Conservation (phyloP, 2,113 vertebrate species). For the Oxyura jamaicensis region DNA sequence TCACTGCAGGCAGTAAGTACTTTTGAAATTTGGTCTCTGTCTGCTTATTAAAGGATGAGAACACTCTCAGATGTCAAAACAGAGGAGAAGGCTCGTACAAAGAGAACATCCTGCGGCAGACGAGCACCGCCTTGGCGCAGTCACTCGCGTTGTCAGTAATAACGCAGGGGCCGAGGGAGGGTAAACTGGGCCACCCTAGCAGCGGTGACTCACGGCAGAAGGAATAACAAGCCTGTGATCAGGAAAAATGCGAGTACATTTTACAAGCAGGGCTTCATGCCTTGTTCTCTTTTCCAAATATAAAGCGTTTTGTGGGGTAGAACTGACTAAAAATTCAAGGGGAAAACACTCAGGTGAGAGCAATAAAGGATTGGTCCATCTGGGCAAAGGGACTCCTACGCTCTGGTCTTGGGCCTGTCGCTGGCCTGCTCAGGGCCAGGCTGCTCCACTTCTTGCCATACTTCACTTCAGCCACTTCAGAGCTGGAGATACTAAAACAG, state of each 20-base stretch:
- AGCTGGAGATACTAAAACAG: not conserved
- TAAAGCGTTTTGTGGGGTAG: not conserved
- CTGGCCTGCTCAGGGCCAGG: not conserved
- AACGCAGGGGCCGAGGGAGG: not conserved
- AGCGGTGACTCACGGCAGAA: not conserved
- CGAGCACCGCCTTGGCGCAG: accelerated
- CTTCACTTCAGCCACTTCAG: not conserved
- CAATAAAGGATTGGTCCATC: not conserved
- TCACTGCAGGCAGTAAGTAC: not conserved
- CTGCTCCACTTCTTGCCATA: not conserved
- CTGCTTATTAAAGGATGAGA: not conserved
- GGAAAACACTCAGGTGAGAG: not conserved
- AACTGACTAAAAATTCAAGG: not conserved
- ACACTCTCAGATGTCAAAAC: not conserved
- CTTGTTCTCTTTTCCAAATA: not conserved
- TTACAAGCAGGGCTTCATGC: not conserved
- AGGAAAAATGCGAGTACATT: not conserved
- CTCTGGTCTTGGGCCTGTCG: not conserved
- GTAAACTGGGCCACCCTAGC: not conserved
- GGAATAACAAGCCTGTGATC: conserved; percentile 22
- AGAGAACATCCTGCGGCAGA: not conserved
- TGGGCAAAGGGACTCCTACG: not conserved
- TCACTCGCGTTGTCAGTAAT: not conserved
- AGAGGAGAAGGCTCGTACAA: not conserved
- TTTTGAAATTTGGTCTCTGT: conserved; percentile 24